Base-by-base conservation (phyloP, 2,113 vertebrate genomes). In the Oryzias woworae region DNA sequence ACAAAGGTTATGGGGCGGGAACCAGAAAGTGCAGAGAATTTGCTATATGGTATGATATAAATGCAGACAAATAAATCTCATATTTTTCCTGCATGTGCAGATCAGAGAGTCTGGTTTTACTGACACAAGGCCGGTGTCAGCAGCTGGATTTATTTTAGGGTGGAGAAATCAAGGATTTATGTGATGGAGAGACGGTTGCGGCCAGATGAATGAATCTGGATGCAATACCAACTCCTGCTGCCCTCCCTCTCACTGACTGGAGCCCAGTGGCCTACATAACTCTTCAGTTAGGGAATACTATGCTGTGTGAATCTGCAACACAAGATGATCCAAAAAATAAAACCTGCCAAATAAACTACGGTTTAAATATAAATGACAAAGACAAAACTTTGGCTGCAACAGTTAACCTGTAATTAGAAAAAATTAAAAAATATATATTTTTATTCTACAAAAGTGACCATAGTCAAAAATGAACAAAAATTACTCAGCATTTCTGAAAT, bases 111-210 rank as follows among this genome's bases (percentile, higher is more conserved):
- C 51, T 66, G 44, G 16, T 18, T 1, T 47, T 8, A 47, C 8
- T 47, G n/a, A n/a, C 15, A 47, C n/a, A 73, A 81, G 80, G 78
- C 85, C 82, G 85, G 82, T 91, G 73, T 80, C 73, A 71, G 6
- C 31, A 31, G 53, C 69, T 66, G 79, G 73, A 45, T 71, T 71
- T 84, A 64, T 85, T 45, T 82, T 62, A 70, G 60, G 55, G 18
- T 52, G 51, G 61, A 66, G 48, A 61, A 80, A 77, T 76, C 42
- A 31, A 58, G 49, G 71, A 80, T 85, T 83, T 80, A 58, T 71
- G 66, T 14, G 62, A 75, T 59, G 69, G 81, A 79, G 54, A 77
- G 72, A 68, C 61, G 73, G 57, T 48, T 13, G 55, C 36, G 12
- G 49, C 49, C 63, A 71, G 43, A 72, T 65, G 71, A 31, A 79